Conservation (phyloP, 2,113 vertebrate genomes). For the Psammodynastes pulverulentus region DNA sequence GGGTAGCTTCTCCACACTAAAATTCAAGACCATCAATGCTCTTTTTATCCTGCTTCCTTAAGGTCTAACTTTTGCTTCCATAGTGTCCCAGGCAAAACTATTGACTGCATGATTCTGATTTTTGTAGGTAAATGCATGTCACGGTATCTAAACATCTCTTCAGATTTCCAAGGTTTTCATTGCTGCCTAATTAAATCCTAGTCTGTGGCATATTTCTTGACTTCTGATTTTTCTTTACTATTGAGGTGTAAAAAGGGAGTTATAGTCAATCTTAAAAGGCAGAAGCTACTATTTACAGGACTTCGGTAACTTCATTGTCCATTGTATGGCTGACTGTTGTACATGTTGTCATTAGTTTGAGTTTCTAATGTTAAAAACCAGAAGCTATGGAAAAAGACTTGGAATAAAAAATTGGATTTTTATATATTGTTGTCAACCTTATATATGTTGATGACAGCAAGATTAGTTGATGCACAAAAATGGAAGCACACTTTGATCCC, state of each 20-base stretch:
- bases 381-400: background rate
- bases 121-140: background rate
- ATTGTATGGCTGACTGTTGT: background rate
- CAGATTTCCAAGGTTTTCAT: background rate
- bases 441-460: background rate
- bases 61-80: background rate
- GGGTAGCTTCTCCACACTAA: background rate
- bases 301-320: background rate
- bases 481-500: background rate
- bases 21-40: background rate
- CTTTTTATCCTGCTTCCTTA: background rate
- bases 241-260: background rate
- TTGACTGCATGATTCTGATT: background rate
- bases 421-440: too few species aligned
- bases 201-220: background rate
- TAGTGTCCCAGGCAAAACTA: background rate
- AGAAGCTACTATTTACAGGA: background rate
- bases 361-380: background rate
- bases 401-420: background rate
- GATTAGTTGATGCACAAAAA: background rate
- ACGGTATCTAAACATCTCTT: background rate
- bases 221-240: background rate
- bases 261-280: background rate
- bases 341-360: background rate
- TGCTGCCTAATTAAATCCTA: background rate